Evolutionary conservation across 2,113 vertebrate species (phyloP), one percentile per base, ranked within the genome.

Genomic region (Falco punctatus): DNA sequence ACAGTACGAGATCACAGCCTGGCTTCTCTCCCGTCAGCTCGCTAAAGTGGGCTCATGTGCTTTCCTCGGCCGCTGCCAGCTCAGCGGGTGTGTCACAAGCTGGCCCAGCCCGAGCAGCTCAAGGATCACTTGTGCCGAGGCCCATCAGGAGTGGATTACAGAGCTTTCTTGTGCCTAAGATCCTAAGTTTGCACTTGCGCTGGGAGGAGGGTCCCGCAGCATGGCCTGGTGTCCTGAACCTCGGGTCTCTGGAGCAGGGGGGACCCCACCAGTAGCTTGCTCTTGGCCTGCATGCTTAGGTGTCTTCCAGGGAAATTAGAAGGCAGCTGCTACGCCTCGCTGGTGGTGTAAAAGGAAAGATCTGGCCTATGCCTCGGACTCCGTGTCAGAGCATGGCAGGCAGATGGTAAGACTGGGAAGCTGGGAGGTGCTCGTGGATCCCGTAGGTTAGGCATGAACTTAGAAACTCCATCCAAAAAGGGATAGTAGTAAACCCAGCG

Each of bases 51-150:
- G 0, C 38, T 78, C 72, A 62, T n/a, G 73, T 81, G 94, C 59
- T 97, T 92, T 94, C 59, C 42, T 95, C 95, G 80, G 77, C 96
- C 87, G 89, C 91, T 91, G 92, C 46, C 52, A 88, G 35, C 48
- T 75, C 57, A 1, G 55, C 74, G 95, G 67, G 89, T 81, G 86
- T 94, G 94, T 92, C 89, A 84, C 52, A 74, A 94, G 59, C 83
- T 59, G 86, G 52, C 32, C 64, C 64, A 74, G 75, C 55, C 61
- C 78, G 73, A 86, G 91, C 27, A 92, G 55, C 69, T 89, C 89
- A 48, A 64, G 69, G 28, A 61, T 75, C 17, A 10, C 49, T 88
- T 78, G 51, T 84, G 93, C 91, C 96, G 95, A 90, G 88, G 66
- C 13, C 30, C 64, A 54, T 81, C 75, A 52, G 75, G 83, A 91